phyloP scores from a whole-genome alignment of 1,140 invertebrate genomes.

The Bombus breviceps region DNA sequence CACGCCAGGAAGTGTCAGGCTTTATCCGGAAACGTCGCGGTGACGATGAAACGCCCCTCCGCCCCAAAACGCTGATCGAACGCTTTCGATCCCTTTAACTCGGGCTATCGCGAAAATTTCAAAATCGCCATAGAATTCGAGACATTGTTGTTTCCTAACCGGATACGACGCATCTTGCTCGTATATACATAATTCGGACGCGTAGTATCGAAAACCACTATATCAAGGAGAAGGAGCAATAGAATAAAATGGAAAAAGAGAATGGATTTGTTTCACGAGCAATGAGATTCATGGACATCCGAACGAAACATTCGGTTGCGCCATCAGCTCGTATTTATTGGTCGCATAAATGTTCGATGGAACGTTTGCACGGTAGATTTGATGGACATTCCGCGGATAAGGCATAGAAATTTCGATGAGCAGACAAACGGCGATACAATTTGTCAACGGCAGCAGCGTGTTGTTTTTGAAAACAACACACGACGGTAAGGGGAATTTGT shows the following conservation, averaged over 20 bases:
- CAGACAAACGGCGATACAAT: neutral
- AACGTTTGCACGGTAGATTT: neutral
- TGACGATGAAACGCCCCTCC: slow-evolving; percentile 48
- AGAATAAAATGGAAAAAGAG: neutral
- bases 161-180: too few species aligned
- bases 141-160: neutral
- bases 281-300: neutral
- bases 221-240: too few species aligned
- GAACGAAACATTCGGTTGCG: neutral
- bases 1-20: slow-evolving; percentile 58
- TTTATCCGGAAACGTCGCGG: slow-evolving; percentile 55
- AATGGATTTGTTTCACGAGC: slow-evolving; percentile 8
- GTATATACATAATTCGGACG: neutral
- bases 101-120: neutral
- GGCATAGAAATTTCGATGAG: neutral
- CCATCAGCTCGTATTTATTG: slow-evolving; percentile 5
- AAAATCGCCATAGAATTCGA: neutral
- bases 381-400: neutral
- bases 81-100: slow-evolving; percentile 1
- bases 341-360: neutral
- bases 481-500: neutral
- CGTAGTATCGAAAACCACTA: too few species aligned
- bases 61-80: slow-evolving; percentile 24
- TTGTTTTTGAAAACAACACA: neutral
- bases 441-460: neutral